These are phyloP conservation scores for Ormia ochracea DNA, from an alignment of 2,888 invertebrate genomes.

Conservation along the genomic window DNA sequence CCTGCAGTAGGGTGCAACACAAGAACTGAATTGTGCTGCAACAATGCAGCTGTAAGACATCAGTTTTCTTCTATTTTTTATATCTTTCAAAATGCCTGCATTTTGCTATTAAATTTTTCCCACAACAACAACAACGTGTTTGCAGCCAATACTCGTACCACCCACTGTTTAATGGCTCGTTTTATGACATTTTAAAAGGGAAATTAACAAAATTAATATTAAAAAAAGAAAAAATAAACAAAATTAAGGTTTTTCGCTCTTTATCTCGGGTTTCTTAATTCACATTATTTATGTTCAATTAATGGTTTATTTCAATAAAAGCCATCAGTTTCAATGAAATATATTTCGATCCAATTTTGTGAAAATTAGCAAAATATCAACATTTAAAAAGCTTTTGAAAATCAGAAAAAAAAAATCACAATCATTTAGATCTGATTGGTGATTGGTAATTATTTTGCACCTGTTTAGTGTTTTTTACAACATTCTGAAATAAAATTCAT, in stretches of 20 bases:
- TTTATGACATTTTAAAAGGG: conserved; percentile 56
- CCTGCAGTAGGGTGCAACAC: not conserved
- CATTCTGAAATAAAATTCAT: conserved; percentile 25
- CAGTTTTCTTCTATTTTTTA: not conserved
- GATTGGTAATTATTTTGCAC: conserved; percentile 62
- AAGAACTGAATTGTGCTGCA: not conserved
- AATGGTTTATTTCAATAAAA: conserved; percentile 45
- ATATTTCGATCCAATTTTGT: conserved; percentile 14
- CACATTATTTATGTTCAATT: conserved; percentile 32
- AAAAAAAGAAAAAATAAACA: conserved; percentile 12
- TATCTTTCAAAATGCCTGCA: not conserved
- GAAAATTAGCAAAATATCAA: not conserved
- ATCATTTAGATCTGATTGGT: conserved; percentile 60
- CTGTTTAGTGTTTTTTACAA: conserved; percentile 48
- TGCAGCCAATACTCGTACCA: conserved; percentile 16
- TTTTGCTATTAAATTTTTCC: not conserved
- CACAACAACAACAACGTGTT: conserved; percentile 14
- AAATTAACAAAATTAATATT: conserved; percentile 40
- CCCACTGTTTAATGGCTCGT: conserved; percentile 45
- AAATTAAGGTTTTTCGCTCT: conserved; percentile 20
- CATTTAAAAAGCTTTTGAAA: not conserved
- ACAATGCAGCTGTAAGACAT: conserved; percentile 25
- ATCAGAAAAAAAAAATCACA: conserved; percentile 10
- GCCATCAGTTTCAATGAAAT: not conserved
- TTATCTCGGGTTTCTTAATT: conserved; percentile 16